Conservation (phyloP, 2,113 vertebrate genomes). For the Cyprinus carpio region DNA sequence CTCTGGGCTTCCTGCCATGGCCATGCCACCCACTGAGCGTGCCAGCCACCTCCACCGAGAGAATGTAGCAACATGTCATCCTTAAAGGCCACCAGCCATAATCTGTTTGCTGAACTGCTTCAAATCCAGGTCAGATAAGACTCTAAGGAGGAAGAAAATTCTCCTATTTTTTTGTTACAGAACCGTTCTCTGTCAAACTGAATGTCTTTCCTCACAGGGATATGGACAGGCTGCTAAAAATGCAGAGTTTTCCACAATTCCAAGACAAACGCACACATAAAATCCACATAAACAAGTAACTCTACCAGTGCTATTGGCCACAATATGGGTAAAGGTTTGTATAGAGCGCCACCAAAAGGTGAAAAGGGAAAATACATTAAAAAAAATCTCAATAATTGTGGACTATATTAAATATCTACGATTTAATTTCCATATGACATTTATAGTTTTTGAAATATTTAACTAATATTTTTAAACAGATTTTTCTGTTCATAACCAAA, state of each 20-base stretch:
- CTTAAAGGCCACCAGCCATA: slow-evolving; percentile 64
- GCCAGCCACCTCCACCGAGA: slow-evolving; percentile 70
- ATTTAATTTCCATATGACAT: not conserved
- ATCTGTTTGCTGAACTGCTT: slow-evolving; percentile 66
- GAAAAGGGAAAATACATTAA: slow-evolving; percentile 53
- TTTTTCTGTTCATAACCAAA: not conserved
- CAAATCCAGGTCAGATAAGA: slow-evolving; percentile 53
- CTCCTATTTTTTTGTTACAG: not conserved
- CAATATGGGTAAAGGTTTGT: slow-evolving; percentile 49
- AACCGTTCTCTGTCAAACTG: not conserved
- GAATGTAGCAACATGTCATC: slow-evolving; percentile 69
- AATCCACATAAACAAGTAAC: slow-evolving; percentile 36
- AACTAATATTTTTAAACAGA: too few relatives aligned
- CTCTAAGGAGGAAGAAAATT: slow-evolving; percentile 1
- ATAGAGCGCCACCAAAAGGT: slow-evolving; percentile 71
- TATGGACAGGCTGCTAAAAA: not conserved
- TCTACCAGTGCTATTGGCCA: not conserved
- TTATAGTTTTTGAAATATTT: not conserved
- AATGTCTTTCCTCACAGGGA: not conserved
- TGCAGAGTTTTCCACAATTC: not conserved
- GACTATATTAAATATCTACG: not conserved
- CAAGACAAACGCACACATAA: not conserved
- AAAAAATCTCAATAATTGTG: not conserved
- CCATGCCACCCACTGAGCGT: slow-evolving; percentile 75
- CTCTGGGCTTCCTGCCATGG: slow-evolving; percentile 73